Evolutionary conservation across 1,140 invertebrate genomes (phyloP).

Genomic region (Pectinophora gossypiella): DNA sequence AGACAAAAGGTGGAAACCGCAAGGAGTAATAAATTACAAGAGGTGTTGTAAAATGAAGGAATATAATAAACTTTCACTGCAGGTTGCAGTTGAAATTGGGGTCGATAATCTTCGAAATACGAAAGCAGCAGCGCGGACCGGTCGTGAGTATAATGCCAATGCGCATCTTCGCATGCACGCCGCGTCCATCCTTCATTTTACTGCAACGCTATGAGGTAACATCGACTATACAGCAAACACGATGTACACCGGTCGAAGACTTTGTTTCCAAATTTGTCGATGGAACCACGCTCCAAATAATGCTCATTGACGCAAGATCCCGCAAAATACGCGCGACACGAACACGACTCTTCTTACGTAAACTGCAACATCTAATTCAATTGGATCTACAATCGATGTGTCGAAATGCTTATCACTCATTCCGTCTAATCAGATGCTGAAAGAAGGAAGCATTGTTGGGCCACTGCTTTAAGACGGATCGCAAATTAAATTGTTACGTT

Average conservation of each 20-base stretch:
- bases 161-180: constrained; percentile 19
- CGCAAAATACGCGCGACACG: constrained; percentile 5
- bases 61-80: background rate
- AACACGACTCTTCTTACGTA: constrained; percentile 26
- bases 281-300: constrained; percentile 11
- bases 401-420: background rate
- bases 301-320: constrained; percentile 20
- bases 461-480: background rate
- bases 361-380: constrained; percentile 17
- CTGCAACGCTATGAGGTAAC: constrained; percentile 23
- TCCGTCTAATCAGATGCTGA: background rate
- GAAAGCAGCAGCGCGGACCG: background rate
- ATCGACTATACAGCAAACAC: background rate
- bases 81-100: background rate
- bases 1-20: background rate
- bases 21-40: background rate
- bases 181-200: constrained; percentile 29
- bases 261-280: constrained; percentile 17
- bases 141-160: background rate
- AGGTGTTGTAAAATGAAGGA: background rate
- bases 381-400: background rate
- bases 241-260: background rate
- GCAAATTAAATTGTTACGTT: background rate
- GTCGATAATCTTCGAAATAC: constrained; percentile 6
- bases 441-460: background rate